Percentiles rank a stretch among this genome's conserved stretches.
These are phyloP conservation scores for Sesia apiformis DNA, from an alignment of 2,888 invertebrate species.

Conservation along the genomic window DNA sequence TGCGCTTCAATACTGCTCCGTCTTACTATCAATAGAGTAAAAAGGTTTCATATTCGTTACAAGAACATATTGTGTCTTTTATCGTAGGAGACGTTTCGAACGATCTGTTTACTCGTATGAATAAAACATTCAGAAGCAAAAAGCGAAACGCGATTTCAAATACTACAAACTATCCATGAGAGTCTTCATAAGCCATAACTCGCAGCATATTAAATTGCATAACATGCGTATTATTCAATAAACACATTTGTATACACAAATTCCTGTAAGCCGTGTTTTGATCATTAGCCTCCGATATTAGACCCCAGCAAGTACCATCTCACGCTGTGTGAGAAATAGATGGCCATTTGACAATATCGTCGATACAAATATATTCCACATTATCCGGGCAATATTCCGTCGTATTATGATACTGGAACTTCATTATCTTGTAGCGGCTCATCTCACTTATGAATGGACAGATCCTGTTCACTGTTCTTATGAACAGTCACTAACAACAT, in stretches of 20 bases:
- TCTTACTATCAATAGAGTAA: neutral
- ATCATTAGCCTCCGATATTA: constrained; percentile 57
- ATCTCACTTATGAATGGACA: constrained; percentile 20
- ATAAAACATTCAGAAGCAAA: constrained; percentile 29
- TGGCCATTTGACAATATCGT: constrained; percentile 55
- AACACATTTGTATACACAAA: constrained; percentile 49
- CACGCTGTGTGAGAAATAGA: constrained; percentile 61
- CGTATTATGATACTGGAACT: constrained; percentile 34
- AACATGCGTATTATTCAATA: constrained; percentile 54
- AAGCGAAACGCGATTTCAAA: constrained; percentile 17
- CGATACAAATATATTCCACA: constrained; percentile 37
- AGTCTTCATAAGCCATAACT: constrained; percentile 32
- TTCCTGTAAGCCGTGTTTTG: constrained; percentile 48
- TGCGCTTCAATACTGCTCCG: neutral
- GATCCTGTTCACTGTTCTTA: constrained; percentile 13
- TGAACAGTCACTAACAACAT: neutral
- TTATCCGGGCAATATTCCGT: constrained; percentile 33
- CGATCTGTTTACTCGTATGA: constrained; percentile 25
- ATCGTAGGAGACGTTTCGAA: neutral
- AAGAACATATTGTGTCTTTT: neutral
- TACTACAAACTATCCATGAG: constrained; percentile 32
- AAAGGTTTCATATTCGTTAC: neutral
- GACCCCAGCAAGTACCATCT: constrained; percentile 46
- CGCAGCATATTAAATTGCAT: constrained; percentile 40
- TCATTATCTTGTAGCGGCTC: constrained; percentile 35